Evolutionary conservation across 2,797 vertebrate genomes (phyloP).

Genomic region (Argya squamiceps): DNA sequence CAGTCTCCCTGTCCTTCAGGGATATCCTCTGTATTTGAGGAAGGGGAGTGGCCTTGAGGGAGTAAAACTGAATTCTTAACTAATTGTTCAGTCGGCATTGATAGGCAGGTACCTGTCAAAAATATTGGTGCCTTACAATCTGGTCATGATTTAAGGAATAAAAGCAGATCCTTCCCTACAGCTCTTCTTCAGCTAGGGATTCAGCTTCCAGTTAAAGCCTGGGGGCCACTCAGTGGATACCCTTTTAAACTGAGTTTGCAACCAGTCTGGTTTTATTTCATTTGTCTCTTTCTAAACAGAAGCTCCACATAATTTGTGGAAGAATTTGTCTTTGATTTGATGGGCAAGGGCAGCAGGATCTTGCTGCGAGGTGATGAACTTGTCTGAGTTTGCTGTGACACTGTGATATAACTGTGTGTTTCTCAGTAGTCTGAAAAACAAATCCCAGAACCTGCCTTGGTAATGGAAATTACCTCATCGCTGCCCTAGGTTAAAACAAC

Average conservation of each 20-base stretch:
- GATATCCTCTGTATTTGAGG: too few species aligned
- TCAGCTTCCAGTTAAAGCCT: neutral
- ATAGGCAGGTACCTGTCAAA: neutral
- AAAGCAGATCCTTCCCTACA: neutral
- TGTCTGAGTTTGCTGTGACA: neutral
- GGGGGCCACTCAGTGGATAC: neutral
- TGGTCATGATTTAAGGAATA: neutral
- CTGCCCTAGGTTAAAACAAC: constrained; percentile 38
- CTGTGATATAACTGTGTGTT: neutral
- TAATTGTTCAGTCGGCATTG: neutral
- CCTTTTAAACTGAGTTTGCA: neutral
- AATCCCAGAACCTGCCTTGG: constrained; percentile 43
- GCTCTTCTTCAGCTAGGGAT: neutral
- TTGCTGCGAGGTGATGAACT: neutral
- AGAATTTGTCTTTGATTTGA: neutral
- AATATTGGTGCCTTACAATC: neutral
- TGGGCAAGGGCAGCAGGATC: neutral
- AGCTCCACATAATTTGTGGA: neutral
- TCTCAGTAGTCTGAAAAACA: neutral
- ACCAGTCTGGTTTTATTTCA: neutral
- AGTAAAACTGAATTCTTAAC: neutral
- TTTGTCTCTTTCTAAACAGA: neutral
- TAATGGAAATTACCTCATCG: constrained; percentile 29
- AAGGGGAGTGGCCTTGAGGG: neutral
- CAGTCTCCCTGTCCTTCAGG: neutral